Conservation (phyloP, 2,888 invertebrate genomes). For the Alloscopus bannaensis region DNA sequence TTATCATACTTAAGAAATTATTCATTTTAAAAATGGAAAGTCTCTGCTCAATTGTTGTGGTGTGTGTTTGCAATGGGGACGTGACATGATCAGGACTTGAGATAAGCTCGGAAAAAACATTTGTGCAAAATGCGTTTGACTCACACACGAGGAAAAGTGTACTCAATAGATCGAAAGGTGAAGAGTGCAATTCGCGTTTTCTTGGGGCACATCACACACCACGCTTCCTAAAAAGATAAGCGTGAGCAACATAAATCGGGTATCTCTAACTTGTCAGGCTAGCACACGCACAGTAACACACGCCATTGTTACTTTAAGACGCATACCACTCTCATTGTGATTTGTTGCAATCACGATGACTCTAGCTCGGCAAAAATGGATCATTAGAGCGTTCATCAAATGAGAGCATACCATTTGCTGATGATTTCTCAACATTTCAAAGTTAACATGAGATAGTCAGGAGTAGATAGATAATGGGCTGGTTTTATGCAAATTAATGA, state of each 20-base stretch:
- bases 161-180: constrained; percentile 8
- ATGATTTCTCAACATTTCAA: too few relatives aligned
- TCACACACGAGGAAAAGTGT: background rate
- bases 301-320: too few relatives aligned
- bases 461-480: too few relatives aligned
- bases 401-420: too few relatives aligned
- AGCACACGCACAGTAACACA: too few relatives aligned
- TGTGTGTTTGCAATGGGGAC: constrained; percentile 51
- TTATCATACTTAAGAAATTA: constrained; percentile 2
- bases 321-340: too few relatives aligned
- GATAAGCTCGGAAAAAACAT: constrained; percentile 22
- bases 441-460: too few relatives aligned
- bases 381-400: too few relatives aligned
- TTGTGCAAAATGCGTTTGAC: background rate
- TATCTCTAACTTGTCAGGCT: too few relatives aligned
- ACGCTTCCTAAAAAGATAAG: constrained; percentile 46
- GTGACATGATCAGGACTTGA: constrained; percentile 48
- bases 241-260: constrained; percentile 41
- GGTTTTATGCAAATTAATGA: too few relatives aligned
- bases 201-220: background rate
- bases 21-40: background rate
- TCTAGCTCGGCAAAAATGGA: too few relatives aligned
- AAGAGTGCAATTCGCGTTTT: background rate
- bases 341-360: too few relatives aligned
- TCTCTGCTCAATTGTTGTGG: background rate